Evolutionary conservation across 2,113 vertebrate genomes (phyloP).

Genomic region (Tachuris rubrigastra): DNA sequence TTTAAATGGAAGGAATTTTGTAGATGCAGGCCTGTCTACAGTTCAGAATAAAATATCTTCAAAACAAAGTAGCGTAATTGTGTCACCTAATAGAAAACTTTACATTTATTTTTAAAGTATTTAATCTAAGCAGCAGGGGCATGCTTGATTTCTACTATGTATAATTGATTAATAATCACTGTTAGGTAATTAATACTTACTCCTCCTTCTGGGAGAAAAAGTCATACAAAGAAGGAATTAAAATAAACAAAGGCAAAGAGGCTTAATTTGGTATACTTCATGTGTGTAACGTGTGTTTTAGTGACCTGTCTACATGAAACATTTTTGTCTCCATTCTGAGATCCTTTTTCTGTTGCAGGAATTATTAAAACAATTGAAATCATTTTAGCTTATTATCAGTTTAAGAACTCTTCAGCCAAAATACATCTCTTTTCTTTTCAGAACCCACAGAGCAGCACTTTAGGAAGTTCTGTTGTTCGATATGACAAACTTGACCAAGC

Average conservation of each 20-base stretch:
- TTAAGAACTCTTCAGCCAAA: neutral
- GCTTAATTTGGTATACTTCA: neutral
- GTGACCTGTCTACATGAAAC: neutral
- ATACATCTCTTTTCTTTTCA: conserved; percentile 59
- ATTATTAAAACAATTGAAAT: neutral
- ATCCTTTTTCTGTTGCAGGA: conserved; percentile 23
- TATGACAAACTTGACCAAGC: conserved; percentile 95
- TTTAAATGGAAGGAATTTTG: neutral
- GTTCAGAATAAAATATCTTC: neutral
- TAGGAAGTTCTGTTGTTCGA: conserved; percentile 87
- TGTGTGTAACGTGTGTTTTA: neutral
- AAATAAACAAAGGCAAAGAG: neutral
- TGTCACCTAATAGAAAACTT: neutral
- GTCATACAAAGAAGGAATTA: neutral
- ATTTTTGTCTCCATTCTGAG: neutral
- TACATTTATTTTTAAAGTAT: neutral
- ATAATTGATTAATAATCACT: neutral
- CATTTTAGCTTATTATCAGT: neutral
- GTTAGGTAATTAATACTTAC: neutral
- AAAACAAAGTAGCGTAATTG: neutral
- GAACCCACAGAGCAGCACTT: conserved; percentile 81
- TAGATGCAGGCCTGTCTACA: neutral
- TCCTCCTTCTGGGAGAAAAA: neutral
- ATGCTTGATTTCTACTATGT: neutral
- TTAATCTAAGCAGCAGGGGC: neutral